Base-by-base conservation (phyloP, 2,888 invertebrate genomes). In the Cantharis rufa region DNA sequence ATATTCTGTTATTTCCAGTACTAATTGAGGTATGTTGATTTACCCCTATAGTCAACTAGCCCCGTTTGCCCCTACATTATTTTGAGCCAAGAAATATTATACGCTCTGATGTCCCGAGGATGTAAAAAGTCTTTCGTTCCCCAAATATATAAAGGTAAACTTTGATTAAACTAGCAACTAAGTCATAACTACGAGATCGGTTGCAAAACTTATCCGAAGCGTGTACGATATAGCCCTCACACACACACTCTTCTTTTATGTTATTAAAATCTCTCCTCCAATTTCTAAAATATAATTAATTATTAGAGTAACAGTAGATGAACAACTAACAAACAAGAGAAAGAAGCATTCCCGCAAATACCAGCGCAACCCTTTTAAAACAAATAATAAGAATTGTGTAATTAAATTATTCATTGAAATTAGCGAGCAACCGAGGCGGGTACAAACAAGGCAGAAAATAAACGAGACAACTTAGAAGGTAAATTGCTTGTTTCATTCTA, bases 331-430 rank as follows among this genome's bases (percentile, higher is more conserved):
- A 62, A 71, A 70, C 71, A 62, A 71, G 16, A 73, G 70, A 16
- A 18, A 28, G 21, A 75, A 18, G 75, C 72, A 72, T 32, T 61
- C 32, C 78, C 75, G 63, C 78, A 81, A 76, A 77, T 70, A 71
- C 75, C 78, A 77, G 74, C 79, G 69, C 74, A 71, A 78, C 73
- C 48, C 48, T 48, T 71, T 80, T 79, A 80, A 79, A 82, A 79
- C 82, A 82, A 82, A 82, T 81, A 81, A 81, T 80, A 79, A 81
- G 79, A 21, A n/a, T 16, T 81, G 75, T 48, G 71, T 80, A 81
- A 82, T 82, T 81, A 80, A 82, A 82, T 82, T 82, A 81, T 82
- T 81, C 80, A 81, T 81, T 78, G 81, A 81, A 81, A 82, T 81
- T 81, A 80, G 81, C 75, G 76, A 70, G 72, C 77, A 75, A 77